Evolutionary conservation across 1,140 invertebrate species (phyloP), one percentile per base, ranked within the genome.

Genomic region (Cherax quadricarinatus): DNA sequence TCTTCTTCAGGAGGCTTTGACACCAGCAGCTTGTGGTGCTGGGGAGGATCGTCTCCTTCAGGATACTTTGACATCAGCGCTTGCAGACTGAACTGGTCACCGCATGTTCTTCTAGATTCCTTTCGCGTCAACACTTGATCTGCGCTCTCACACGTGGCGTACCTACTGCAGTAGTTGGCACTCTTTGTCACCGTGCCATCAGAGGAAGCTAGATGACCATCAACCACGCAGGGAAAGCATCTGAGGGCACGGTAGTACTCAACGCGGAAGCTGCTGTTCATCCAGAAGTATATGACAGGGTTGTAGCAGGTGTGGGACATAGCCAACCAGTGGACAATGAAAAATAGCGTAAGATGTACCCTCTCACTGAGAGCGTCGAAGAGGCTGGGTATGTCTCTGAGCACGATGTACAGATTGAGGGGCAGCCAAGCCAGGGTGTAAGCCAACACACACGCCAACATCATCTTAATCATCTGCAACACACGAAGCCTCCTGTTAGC

Each of bases 271-370:
- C 91, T 91, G n/a, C 66, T 94, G 81, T 88, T 93, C 93, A 93
- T 93, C 93, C 93, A 93, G 86, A 82, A 96, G 94, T 96, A 96
- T 18, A 99, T 98, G 88, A 99, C 96, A 1, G 98, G 98, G 95
- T 99, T 99, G 96, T 98, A 99, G 95, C 97, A 98, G 86, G 97
- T 96, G 95, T 99, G 98, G 16, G 97, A 98, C 98, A 98, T 98
- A 57, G 98, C 97, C 86, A 98, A 95, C 96, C 97, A 98, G 94
- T 98, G 98, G 91, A 97, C 96, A 10, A 96, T 96, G 94, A 97
- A 97, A 96, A 97, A 98, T 41, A 97, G 49, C 10, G 60, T 21
- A 53, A 88, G 57, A 48, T 88, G 86, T 3, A 21, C 41, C 75
- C 14, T 41, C 24, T 88, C 86, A 24, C 48, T 78, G 51, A 88